Percentiles rank a stretch among this genome's conserved stretches.
Conservation (phyloP, 2,888 invertebrate species). For the Drosophila barbarae region DNA sequence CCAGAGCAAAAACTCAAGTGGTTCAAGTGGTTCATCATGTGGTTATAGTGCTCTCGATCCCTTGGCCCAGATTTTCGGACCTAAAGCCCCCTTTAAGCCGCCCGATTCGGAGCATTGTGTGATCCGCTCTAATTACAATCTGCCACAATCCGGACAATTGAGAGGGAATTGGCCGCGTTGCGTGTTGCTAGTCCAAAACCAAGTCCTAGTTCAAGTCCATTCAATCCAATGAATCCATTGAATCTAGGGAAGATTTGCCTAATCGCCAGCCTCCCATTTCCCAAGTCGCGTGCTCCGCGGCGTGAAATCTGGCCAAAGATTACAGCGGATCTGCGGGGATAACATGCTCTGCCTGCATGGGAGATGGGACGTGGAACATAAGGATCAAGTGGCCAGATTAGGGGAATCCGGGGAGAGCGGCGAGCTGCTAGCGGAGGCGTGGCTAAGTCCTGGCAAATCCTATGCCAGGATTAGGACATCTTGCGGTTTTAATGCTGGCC, state of each 20-base stretch:
- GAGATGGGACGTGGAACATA: background rate
- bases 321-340: conserved; percentile 58
- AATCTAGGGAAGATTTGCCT: conserved; percentile 30
- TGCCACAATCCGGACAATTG: conserved; percentile 43
- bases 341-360: conserved; percentile 15
- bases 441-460: conserved; percentile 40
- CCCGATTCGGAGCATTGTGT: conserved; percentile 2
- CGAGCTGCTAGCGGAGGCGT: conserved; percentile 23
- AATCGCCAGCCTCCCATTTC: conserved; percentile 23
- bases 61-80: conserved; percentile 19
- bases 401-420: conserved; percentile 3
- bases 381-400: conserved; percentile 35
- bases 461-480: conserved; percentile 38
- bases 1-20: conserved; percentile 27
- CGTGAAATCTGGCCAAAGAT: conserved; percentile 61
- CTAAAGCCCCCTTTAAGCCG: conserved; percentile 13
- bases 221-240: conserved; percentile 17
- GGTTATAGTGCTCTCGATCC: conserved; percentile 1
- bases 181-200: conserved; percentile 15
- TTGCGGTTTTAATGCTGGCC: conserved; percentile 44
- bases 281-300: conserved; percentile 63
- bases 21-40: background rate
- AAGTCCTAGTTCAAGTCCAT: background rate
- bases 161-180: conserved; percentile 29
- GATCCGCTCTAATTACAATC: conserved; percentile 48